A percentile compares a stretch with the other conserved stretches of the same genome.
Conservation (phyloP, 2,888 invertebrate species). For the Dicyrtomina minuta region DNA sequence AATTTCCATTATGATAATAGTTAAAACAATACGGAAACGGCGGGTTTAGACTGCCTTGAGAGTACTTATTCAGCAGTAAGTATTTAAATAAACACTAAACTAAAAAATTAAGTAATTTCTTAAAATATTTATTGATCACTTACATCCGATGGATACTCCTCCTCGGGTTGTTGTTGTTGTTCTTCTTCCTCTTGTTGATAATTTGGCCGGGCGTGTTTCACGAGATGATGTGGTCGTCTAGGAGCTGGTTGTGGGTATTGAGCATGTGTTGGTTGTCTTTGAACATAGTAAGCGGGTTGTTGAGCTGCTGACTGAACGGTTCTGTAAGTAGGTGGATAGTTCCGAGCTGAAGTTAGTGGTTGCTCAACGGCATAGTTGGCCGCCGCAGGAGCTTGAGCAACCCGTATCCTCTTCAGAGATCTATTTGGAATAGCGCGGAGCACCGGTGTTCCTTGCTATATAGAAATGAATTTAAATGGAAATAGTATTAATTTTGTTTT, state of each 20-base stretch:
- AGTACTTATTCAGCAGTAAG: no score
- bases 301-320: slow-evolving; percentile 26
- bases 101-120: no score
- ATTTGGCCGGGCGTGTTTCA: not conserved
- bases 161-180: slow-evolving; percentile 26
- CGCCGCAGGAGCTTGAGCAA: slow-evolving; percentile 29
- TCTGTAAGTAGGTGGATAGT: slow-evolving; percentile 27
- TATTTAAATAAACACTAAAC: not conserved
- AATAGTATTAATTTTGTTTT: not conserved
- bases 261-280: slow-evolving; percentile 26
- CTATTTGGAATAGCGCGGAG: slow-evolving; percentile 20
- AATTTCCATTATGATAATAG: no score
- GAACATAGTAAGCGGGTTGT: slow-evolving; percentile 43
- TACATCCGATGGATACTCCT: slow-evolving; percentile 50
- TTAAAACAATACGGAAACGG: no score
- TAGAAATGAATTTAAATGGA: not conserved
- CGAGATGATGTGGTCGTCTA: no score
- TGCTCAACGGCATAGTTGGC: slow-evolving; percentile 8
- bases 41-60: no score
- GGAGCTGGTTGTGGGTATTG: not conserved
- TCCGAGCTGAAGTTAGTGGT: slow-evolving; percentile 5
- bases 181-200: not conserved
- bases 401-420: slow-evolving; percentile 42
- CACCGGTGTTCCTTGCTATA: slow-evolving; percentile 21
- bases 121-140: slow-evolving; percentile 5